Evolutionary conservation across 2,888 invertebrate species (phyloP).

Genomic region (Danaus chrysippus): DNA sequence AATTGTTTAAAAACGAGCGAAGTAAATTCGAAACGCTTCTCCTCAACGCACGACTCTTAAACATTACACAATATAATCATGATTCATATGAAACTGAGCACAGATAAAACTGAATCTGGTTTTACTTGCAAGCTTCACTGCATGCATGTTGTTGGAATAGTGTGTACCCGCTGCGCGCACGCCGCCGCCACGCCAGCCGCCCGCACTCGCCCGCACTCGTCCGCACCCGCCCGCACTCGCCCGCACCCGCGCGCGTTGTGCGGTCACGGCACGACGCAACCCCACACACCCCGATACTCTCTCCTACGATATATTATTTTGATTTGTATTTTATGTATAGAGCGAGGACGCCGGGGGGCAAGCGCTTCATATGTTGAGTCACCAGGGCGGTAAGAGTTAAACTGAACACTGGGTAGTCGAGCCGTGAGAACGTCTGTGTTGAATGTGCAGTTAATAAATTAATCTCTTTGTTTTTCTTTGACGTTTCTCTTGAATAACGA

Average conservation of each 20-base stretch:
- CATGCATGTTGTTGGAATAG: slow-evolving; percentile 77
- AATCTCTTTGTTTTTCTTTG: slow-evolving; percentile 78
- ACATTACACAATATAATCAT: slow-evolving; percentile 77
- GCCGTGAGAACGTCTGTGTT: slow-evolving; percentile 79
- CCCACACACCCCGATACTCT: slow-evolving; percentile 74
- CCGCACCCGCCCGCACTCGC: slow-evolving; percentile 32
- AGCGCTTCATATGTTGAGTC: slow-evolving; percentile 92
- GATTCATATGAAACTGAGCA: slow-evolving; percentile 77
- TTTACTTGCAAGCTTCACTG: slow-evolving; percentile 78
- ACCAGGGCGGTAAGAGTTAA: slow-evolving; percentile 95
- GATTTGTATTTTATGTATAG: slow-evolving; percentile 84
- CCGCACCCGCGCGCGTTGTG: slow-evolving; percentile 37
- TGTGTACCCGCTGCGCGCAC: slow-evolving; percentile 46
- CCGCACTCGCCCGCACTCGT: slow-evolving; percentile 33
- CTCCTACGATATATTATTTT: slow-evolving; percentile 78
- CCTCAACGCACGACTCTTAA: slow-evolving; percentile 78
- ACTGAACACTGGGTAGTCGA: slow-evolving; percentile 76
- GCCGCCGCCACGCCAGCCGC: slow-evolving; percentile 28
- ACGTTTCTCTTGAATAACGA: slow-evolving; percentile 78
- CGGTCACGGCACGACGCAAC: slow-evolving; percentile 38
- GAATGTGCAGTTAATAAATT: slow-evolving; percentile 75
- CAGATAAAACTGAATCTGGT: slow-evolving; percentile 77
- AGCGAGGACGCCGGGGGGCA: slow-evolving; percentile 95
- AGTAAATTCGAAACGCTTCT: slow-evolving; percentile 80
- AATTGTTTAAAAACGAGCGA: slow-evolving; percentile 63